Conservation (phyloP, 2,797 vertebrate species). For the Acanthiza pusilla region DNA sequence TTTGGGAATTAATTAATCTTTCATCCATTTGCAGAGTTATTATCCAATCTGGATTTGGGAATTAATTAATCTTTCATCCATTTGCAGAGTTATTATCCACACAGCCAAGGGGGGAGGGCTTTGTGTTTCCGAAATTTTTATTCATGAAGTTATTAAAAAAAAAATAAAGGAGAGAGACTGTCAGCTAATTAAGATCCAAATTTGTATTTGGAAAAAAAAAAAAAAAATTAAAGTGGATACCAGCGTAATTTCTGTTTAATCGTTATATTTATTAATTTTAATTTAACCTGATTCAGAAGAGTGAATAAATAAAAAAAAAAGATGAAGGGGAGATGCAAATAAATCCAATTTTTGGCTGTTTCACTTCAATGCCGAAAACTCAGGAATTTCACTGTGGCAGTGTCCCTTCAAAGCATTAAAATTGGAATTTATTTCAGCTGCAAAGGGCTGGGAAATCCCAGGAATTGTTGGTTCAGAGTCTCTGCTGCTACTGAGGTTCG, state of each 20-base stretch:
- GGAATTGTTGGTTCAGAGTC: neutral
- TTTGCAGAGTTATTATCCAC: neutral
- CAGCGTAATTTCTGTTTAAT: neutral
- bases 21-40: neutral
- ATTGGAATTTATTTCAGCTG: neutral
- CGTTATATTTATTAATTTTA: neutral
- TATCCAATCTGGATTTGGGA: neutral
- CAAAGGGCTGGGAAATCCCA: neutral
- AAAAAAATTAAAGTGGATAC: neutral
- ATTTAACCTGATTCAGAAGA: neutral
- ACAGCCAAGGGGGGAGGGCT: neutral
- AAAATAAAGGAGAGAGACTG: neutral
- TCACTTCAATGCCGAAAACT: neutral
- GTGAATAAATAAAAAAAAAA: neutral
- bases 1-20: neutral
- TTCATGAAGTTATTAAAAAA: neutral
- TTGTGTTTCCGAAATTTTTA: neutral
- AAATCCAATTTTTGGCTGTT: neutral
- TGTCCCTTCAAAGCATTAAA: neutral
- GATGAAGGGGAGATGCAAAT: neutral
- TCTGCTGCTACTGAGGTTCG: neutral
- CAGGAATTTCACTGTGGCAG: neutral
- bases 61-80: neutral
- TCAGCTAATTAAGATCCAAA: neutral
- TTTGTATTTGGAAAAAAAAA: neutral